Evolutionary conservation across 2,113 vertebrate genomes (phyloP).

Genomic region (Cyprinus carpio): DNA sequence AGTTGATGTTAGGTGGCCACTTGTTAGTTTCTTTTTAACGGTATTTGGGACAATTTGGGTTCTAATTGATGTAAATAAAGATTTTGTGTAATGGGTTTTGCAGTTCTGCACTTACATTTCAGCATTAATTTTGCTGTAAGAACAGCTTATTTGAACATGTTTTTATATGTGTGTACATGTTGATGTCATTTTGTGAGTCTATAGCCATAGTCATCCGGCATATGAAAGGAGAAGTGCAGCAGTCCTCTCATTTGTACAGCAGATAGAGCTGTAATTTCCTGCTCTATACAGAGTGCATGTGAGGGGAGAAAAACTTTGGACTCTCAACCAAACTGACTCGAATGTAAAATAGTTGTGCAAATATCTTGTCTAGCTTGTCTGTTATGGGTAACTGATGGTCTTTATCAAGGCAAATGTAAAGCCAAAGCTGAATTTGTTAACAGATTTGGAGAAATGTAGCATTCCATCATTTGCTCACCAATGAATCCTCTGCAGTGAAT

Average conservation of each 20-base stretch:
- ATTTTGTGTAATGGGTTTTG: neutral
- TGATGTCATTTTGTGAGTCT: slow-evolving; percentile 13
- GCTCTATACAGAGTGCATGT: neutral
- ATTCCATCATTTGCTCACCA: too few species aligned
- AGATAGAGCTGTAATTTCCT: neutral
- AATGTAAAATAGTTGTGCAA: neutral
- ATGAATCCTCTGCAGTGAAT: too few species aligned
- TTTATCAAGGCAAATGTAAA: neutral
- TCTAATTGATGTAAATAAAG: neutral
- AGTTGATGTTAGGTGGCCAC: neutral
- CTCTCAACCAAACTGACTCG: neutral
- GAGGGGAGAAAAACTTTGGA: neutral
- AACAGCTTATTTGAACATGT: neutral
- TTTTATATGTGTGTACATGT: slow-evolving; percentile 5
- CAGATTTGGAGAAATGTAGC: too few species aligned
- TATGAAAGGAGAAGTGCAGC: neutral
- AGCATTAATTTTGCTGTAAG: neutral
- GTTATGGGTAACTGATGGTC: neutral
- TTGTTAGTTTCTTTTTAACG: neutral
- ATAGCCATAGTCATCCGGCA: neutral
- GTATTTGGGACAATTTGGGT: neutral
- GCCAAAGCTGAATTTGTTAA: too few species aligned
- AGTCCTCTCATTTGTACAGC: neutral
- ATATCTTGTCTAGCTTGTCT: neutral
- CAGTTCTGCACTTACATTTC: neutral